Conservation (phyloP, 2,797 vertebrate species). For the Sebastes kiyomatsui region DNA sequence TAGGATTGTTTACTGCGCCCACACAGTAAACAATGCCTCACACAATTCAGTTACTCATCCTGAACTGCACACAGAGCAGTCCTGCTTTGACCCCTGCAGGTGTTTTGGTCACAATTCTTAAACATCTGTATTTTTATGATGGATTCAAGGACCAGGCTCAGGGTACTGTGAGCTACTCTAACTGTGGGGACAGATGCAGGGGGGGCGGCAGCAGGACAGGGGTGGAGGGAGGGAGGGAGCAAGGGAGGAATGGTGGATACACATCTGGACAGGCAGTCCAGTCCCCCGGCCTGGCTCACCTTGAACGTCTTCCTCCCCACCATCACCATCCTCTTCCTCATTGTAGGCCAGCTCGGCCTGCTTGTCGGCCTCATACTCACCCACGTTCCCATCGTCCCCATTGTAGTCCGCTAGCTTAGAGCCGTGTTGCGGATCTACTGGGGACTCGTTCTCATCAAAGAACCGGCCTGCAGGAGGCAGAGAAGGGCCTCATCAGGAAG, state of each 20-base stretch:
- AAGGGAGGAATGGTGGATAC: constrained; percentile 75
- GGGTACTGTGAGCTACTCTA: constrained; percentile 75
- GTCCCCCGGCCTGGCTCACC: constrained; percentile 90
- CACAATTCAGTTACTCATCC: not conserved
- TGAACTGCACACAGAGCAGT: constrained; percentile 18
- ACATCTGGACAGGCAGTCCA: constrained; percentile 78
- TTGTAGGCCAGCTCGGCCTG: constrained; percentile 99
- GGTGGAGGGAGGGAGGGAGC: constrained; percentile 67
- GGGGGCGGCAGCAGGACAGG: constrained; percentile 55
- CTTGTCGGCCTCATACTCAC: constrained; percentile 99
- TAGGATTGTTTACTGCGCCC: not conserved
- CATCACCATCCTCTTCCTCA: constrained; percentile 99
- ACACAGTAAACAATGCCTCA: not conserved
- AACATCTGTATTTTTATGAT: constrained; percentile 16
- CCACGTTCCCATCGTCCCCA: constrained; percentile 99
- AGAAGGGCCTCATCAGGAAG: constrained; percentile 86
- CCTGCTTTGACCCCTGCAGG: constrained; percentile 18
- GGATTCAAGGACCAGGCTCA: constrained; percentile 62
- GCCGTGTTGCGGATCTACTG: constrained; percentile 98
- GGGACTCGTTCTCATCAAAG: constrained; percentile 99
- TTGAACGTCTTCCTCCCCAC: constrained; percentile 99
- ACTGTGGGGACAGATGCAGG: constrained; percentile 55
- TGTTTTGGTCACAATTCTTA: not conserved
- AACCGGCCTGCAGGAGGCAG: constrained; percentile 98
- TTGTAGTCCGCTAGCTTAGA: constrained; percentile 99